Conservation (phyloP, 1,140 invertebrate species). For the Telenomus remus region DNA sequence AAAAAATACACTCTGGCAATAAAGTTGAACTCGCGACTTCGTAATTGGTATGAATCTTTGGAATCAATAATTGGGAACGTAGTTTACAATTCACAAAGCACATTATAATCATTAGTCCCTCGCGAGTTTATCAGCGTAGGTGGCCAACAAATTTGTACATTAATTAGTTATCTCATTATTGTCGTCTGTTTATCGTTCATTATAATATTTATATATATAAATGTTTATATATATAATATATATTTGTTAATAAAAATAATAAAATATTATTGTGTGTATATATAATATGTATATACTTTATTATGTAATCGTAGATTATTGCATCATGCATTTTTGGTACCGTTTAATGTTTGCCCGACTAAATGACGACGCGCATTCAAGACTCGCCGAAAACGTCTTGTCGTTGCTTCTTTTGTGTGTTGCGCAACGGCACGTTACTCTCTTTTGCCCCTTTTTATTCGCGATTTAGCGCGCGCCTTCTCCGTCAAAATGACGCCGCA, state of each 20-base stretch:
- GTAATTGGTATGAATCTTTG: slow-evolving; percentile 9
- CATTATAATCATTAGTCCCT: slow-evolving; percentile 56
- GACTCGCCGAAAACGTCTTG: slow-evolving; percentile 29
- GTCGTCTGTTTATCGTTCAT: slow-evolving; percentile 72
- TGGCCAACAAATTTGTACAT: slow-evolving; percentile 76
- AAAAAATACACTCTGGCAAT: slow-evolving; percentile 43
- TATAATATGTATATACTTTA: slow-evolving; percentile 71
- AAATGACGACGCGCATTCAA: slow-evolving; percentile 49
- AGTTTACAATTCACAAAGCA: slow-evolving; percentile 54
- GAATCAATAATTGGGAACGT: slow-evolving; percentile 40
- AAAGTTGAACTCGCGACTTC: slow-evolving; percentile 22
- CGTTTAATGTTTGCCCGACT: slow-evolving; percentile 69
- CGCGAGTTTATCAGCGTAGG: slow-evolving; percentile 64
- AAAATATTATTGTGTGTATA: slow-evolving; percentile 74
- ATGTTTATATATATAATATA: slow-evolving; percentile 64
- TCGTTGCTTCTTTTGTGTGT: slow-evolving; percentile 43
- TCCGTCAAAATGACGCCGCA: slow-evolving; percentile 26
- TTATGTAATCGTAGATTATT: slow-evolving; percentile 74
- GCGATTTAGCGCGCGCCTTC: slow-evolving; percentile 28
- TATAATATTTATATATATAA: slow-evolving; percentile 65
- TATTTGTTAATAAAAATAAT: slow-evolving; percentile 76
- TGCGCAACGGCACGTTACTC: slow-evolving; percentile 19
- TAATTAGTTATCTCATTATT: slow-evolving; percentile 76
- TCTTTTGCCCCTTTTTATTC: slow-evolving; percentile 1
- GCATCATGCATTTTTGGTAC: slow-evolving; percentile 77